Evolutionary conservation across 1,140 invertebrate genomes (phyloP).

Genomic region (Calephelis virginiensis): DNA sequence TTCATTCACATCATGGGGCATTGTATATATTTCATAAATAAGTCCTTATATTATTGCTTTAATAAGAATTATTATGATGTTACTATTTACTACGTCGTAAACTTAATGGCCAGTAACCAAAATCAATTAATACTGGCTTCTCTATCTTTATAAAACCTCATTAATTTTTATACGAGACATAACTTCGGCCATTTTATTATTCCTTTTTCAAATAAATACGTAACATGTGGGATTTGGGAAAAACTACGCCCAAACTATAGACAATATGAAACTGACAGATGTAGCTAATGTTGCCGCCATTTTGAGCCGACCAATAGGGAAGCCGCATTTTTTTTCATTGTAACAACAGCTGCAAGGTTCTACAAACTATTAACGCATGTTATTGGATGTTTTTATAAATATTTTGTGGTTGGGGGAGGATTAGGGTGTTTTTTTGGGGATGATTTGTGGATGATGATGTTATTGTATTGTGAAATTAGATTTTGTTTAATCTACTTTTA

Average conservation of each 20-base stretch:
- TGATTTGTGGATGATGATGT: conserved; percentile 33
- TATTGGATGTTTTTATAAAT: conserved; percentile 66
- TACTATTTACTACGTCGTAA: conserved; percentile 4
- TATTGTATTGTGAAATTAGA: conserved; percentile 29
- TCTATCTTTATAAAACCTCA: conserved; percentile 6
- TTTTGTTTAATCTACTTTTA: conserved; percentile 26
- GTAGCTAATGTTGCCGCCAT: conserved; percentile 61
- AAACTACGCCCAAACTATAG: conserved; percentile 40
- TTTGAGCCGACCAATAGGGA: conserved; percentile 48
- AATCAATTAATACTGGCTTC: conserved; percentile 13
- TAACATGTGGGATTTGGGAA: conserved; percentile 30
- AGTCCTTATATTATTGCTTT: neutral
- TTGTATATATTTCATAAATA: neutral
- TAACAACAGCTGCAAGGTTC: conserved; percentile 60
- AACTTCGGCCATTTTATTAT: conserved; percentile 29
- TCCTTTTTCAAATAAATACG: conserved; percentile 38
- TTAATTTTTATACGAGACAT: conserved; percentile 17
- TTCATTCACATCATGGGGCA: too few species aligned
- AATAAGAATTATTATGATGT: conserved; percentile 2
- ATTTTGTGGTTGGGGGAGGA: conserved; percentile 32
- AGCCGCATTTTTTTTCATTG: conserved; percentile 53
- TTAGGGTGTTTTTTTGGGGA: conserved; percentile 29
- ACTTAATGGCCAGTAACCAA: conserved; percentile 7
- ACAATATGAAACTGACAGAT: conserved; percentile 68
- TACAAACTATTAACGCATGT: conserved; percentile 54